phyloP scores from a whole-genome alignment of 2,888 invertebrate species.

The Rhodophaea formosa region DNA sequence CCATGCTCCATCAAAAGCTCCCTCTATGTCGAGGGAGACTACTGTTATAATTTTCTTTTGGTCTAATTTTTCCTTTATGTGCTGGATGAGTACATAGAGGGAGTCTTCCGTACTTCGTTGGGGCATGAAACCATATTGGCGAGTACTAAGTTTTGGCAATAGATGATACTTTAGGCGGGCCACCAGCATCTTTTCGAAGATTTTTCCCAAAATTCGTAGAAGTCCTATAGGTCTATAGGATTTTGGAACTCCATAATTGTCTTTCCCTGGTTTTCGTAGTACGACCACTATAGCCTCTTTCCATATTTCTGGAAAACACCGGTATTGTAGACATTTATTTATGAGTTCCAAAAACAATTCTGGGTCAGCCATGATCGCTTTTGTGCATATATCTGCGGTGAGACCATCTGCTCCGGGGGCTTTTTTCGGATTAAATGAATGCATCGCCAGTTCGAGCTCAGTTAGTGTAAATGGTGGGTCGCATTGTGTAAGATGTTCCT shows the following conservation, averaged over 20 bases:
- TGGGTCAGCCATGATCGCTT: not conserved
- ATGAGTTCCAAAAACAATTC: not conserved
- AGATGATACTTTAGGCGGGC: slow-evolving; percentile 7
- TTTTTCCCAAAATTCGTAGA: not conserved
- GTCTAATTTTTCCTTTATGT: too few species aligned
- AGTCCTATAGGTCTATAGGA: too few species aligned
- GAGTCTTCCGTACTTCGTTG: too few species aligned
- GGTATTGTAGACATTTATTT: not conserved
- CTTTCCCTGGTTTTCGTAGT: too few species aligned
- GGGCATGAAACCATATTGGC: too few species aligned
- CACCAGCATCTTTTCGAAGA: not conserved
- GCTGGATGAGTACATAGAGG: too few species aligned
- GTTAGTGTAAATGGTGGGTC: not conserved
- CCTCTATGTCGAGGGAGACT: too few species aligned
- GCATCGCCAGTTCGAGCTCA: not conserved
- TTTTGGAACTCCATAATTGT: too few species aligned
- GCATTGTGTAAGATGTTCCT: too few species aligned
- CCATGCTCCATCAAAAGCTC: too few species aligned
- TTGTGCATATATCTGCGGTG: not conserved
- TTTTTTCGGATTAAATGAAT: not conserved
- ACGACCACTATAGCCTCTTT: not conserved
- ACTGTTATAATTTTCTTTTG: too few species aligned
- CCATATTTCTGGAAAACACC: not conserved
- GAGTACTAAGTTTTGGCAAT: too few species aligned
- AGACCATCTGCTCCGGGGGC: not conserved